Base-by-base conservation (phyloP, 2,888 invertebrate genomes). In the Eremobia ochroleuca region DNA sequence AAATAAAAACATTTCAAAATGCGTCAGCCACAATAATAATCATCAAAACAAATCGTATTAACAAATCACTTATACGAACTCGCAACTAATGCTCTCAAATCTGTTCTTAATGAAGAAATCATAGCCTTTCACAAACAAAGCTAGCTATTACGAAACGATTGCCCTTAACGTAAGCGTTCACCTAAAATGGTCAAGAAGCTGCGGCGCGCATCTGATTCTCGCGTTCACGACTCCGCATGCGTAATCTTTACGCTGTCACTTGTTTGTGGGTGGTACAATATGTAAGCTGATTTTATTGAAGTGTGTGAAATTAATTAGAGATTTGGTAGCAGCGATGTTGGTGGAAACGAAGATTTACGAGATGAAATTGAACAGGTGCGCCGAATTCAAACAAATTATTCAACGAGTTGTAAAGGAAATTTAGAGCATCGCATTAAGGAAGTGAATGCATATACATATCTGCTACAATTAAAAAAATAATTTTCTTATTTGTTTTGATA, bases 201-300 rank as follows among this genome's bases (percentile, higher is more conserved):
- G 90, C 88, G 85, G 86, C 46, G 87, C 86, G 89, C 90, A 89
- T 89, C 90, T 81, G 88, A 88, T 85, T 87, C 90, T 87, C 77
- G 86, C 86, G 83, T 87, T 89, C 87, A 89, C 89, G 79, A 85
- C 73, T 79, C 15, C 72, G 85, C 73, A 85, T 85, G 83, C 82
- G 89, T 88, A 90, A 89, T 86, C 78, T 80, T 82, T 79, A 67
- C 69, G 83, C 83, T 87, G 86, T 87, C 87, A 86, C 82, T 79
- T 77, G 49, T 52, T 59, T 0, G 34, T 55, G 28, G 15, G 40
- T 83, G 86, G 87, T 67, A 49, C 79, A 78, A 86, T 52, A 73
- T 72, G 25, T 34, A 68, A 69, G 37, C 81, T 71, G 18, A 62
- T 59, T n/a, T 31, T 2, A 13, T 58, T 8, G 28, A 4, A 31